Percentiles rank a stretch among this genome's conserved stretches.
phyloP scores from a whole-genome alignment of 2,797 vertebrate species.

The Cossypha polioptera region DNA sequence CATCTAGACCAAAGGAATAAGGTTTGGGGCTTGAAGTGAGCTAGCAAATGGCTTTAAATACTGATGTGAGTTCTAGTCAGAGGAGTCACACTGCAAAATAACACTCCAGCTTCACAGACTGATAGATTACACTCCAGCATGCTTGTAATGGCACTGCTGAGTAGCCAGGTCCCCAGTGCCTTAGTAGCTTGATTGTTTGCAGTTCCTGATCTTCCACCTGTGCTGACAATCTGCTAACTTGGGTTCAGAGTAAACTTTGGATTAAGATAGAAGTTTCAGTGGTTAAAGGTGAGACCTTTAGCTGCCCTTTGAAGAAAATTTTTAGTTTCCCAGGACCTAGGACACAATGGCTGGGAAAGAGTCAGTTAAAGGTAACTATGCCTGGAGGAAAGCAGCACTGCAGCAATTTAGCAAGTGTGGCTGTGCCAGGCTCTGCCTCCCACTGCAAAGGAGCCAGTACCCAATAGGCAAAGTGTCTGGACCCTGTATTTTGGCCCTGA shows the following conservation, averaged over 20 bases:
- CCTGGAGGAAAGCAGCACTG: not conserved
- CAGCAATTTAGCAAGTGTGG: not conserved
- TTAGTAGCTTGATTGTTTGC: not conserved
- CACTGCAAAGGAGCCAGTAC: not conserved
- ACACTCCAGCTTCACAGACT: fast-evolving
- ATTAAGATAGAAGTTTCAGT: not conserved
- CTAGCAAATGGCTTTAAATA: not conserved
- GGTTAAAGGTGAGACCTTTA: not conserved
- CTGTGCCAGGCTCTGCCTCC: not conserved
- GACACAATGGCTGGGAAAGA: not conserved
- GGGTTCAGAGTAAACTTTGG: not conserved
- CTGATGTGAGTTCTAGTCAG: not conserved
- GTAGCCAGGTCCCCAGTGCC: not conserved
- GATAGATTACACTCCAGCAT: not conserved
- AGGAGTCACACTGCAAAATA: not conserved
- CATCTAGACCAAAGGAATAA: not conserved
- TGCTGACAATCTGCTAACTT: not conserved
- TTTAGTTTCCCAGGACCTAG: not conserved
- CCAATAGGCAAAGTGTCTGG: not conserved
- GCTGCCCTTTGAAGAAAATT: not conserved
- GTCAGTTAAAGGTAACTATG: not conserved
- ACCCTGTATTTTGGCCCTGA: not conserved
- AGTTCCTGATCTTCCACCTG: not conserved
- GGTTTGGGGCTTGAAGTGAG: not conserved
- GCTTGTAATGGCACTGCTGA: not conserved